A percentile compares a stretch with the other conserved stretches of the same genome.
Evolutionary conservation across 2,888 invertebrate species (phyloP).

Genomic region (Parascotia fuliginaria): DNA sequence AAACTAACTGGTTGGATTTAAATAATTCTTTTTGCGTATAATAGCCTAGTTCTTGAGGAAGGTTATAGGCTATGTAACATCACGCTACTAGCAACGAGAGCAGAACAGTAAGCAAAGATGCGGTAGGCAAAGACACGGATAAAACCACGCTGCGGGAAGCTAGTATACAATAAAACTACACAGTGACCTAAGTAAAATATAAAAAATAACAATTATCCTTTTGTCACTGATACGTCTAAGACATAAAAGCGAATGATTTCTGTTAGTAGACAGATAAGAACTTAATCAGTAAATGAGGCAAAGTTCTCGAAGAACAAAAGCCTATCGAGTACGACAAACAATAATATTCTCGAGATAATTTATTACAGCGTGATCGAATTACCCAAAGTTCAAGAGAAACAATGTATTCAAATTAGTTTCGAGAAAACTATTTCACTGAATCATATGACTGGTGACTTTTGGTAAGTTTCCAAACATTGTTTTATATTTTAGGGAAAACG

Average conservation of each 20-base stretch:
- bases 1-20: too few species aligned
- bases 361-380: slow-evolving; percentile 21
- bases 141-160: too few species aligned
- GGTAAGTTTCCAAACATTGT: slow-evolving; percentile 31
- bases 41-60: too few species aligned
- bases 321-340: slow-evolving; percentile 13
- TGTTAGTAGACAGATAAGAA: slow-evolving; percentile 13
- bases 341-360: slow-evolving; percentile 31
- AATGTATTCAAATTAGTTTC: slow-evolving; percentile 23
- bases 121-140: too few species aligned
- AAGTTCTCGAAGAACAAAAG: slow-evolving; percentile 16
- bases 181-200: not conserved
- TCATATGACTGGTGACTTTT: slow-evolving; percentile 31
- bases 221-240: not conserved
- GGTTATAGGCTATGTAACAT: too few species aligned
- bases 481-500: not conserved
- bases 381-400: slow-evolving; percentile 20
- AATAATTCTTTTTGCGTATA: too few species aligned
- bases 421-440: slow-evolving; percentile 20
- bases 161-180: not conserved
- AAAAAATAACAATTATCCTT: slow-evolving; percentile 2
- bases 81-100: too few species aligned
- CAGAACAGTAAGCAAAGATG: too few species aligned
- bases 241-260: slow-evolving; percentile 8
- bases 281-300: slow-evolving; percentile 20